These are phyloP conservation scores for Pteronotus mesoamericanus DNA, from an alignment of 2,797 vertebrate species.

Conservation along the genomic window DNA sequence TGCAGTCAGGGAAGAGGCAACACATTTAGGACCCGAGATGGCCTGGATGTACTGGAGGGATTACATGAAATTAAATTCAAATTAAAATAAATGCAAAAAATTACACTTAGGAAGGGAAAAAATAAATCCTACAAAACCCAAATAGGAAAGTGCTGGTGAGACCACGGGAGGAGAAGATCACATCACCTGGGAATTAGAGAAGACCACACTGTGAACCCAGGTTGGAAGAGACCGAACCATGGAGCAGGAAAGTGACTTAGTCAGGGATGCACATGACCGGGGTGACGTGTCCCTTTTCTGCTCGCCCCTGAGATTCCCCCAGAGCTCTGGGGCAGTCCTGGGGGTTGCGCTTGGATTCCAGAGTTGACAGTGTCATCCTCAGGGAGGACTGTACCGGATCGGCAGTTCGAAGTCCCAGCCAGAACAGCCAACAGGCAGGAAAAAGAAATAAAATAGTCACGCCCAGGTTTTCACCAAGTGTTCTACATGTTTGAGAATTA, in stretches of 20 bases:
- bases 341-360: neutral
- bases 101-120: conserved; percentile 51
- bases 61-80: conserved; percentile 61
- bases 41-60: conserved; percentile 37
- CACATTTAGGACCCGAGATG: conserved; percentile 52
- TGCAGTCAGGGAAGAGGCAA: conserved; percentile 52
- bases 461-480: neutral
- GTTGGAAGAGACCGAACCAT: neutral
- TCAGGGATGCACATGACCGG: accelerated
- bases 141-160: conserved; percentile 52
- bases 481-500: neutral
- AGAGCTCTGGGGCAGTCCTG: neutral
- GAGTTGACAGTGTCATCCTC: neutral
- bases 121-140: conserved; percentile 53
- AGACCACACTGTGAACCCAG: neutral
- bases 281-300: neutral
- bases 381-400: neutral
- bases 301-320: neutral
- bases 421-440: neutral
- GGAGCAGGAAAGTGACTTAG: neutral
- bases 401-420: neutral
- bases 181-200: conserved; percentile 12
- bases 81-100: conserved; percentile 61
- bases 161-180: conserved; percentile 35
- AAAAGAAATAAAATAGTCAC: neutral